Percentiles rank a stretch among this genome's conserved stretches.
phyloP scores from a whole-genome alignment of 64 coral and sea anemone genomes.

The Dendrophyllia cribrosa region DNA sequence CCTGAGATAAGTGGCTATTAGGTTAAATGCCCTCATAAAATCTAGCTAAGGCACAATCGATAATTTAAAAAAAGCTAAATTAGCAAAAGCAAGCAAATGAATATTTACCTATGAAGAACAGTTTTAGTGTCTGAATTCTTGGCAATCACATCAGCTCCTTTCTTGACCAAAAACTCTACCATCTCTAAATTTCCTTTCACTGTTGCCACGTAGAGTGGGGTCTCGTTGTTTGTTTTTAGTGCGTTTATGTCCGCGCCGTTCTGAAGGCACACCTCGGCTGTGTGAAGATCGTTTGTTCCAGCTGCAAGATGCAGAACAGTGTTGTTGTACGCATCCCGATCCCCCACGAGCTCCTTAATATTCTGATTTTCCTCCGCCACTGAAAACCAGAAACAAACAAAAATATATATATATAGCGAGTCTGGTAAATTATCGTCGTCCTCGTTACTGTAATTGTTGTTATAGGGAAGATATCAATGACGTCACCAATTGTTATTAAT shows the following conservation, averaged over 20 bases:
- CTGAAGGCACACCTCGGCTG: constrained; percentile 56
- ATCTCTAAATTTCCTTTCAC: constrained; percentile 78
- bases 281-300: constrained; percentile 40
- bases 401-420: background rate
- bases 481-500: too few species aligned
- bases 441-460: too few species aligned
- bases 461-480: too few species aligned
- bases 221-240: constrained; percentile 19
- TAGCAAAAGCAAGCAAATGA: too few species aligned
- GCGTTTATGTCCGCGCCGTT: constrained; percentile 69
- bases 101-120: constrained; percentile 67
- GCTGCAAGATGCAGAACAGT: constrained; percentile 87
- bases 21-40: too few species aligned
- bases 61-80: too few species aligned
- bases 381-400: background rate
- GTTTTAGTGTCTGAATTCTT: constrained; percentile 62
- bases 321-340: constrained; percentile 23
- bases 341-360: background rate
- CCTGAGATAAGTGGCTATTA: too few species aligned
- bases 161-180: constrained; percentile 52
- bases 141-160: constrained; percentile 49
- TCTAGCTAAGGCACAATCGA: too few species aligned
- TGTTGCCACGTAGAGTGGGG: constrained; percentile 69
- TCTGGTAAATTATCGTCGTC: too few species aligned
- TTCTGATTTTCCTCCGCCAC: background rate